A percentile compares a stretch with the other conserved stretches of the same genome.
Conservation (phyloP, 2,797 vertebrate species). For the Sciurus carolinensis region DNA sequence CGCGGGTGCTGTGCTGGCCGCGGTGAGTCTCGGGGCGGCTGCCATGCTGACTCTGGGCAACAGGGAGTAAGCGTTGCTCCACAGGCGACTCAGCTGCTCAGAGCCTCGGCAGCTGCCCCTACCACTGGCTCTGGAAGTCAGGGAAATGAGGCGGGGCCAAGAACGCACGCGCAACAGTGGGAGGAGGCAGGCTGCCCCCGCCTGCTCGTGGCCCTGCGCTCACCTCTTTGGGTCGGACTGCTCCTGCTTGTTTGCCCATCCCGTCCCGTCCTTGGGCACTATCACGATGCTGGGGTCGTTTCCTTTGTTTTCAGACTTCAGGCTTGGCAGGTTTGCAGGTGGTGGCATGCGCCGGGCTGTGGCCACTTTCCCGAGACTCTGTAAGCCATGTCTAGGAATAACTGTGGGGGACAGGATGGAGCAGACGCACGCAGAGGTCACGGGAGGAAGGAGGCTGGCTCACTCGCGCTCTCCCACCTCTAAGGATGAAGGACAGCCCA, state of each 20-base stretch:
- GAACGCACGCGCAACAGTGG: neutral
- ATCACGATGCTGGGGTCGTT: constrained; percentile 99
- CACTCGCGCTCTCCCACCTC: neutral
- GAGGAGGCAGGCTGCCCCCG: too few relatives aligned
- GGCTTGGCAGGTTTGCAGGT: constrained; percentile 99
- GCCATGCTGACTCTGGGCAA: neutral
- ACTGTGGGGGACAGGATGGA: constrained; percentile 85
- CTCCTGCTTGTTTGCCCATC: constrained; percentile 99
- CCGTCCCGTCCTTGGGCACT: constrained; percentile 99
- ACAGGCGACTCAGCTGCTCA: too few relatives aligned
- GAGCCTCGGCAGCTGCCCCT: neutral
- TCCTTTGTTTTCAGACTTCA: constrained; percentile 99
- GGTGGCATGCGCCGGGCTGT: constrained; percentile 99
- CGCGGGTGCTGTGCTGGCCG: neutral
- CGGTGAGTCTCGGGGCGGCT: neutral
- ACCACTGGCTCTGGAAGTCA: neutral
- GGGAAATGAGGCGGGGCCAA: neutral
- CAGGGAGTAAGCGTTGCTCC: neutral
- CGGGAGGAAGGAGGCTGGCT: neutral
- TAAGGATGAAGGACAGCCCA: neutral
- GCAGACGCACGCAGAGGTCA: neutral
- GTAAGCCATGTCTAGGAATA: constrained; percentile 99
- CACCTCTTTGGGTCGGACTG: constrained; percentile 99
- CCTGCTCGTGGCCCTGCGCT: neutral
- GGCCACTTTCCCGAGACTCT: constrained; percentile 99